A percentile compares a stretch with the other conserved stretches of the same genome.
These are phyloP conservation scores for Hippocampus guttulatus DNA, from an alignment of 2,113 vertebrate genomes.

Conservation along the genomic window DNA sequence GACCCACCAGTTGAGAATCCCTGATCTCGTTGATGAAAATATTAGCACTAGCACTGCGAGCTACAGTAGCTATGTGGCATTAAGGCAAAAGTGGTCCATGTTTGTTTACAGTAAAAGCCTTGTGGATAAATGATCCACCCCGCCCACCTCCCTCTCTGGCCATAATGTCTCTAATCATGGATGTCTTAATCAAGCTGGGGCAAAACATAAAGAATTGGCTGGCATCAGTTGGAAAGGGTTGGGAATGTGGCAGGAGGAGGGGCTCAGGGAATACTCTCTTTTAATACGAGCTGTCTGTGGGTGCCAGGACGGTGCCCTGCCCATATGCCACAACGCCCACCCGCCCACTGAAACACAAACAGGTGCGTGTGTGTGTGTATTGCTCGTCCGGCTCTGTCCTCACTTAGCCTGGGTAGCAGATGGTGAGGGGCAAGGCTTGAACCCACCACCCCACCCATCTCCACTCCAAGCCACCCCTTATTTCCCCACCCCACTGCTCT, in stretches of 20 bases:
- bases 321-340: conserved; percentile 61
- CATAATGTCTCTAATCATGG: conserved; percentile 77
- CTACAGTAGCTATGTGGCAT: conserved; percentile 1
- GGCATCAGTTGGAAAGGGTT: conserved; percentile 72
- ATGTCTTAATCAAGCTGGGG: conserved; percentile 76
- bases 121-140: conserved; percentile 32
- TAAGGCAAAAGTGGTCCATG: conserved; percentile 17
- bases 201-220: conserved; percentile 69
- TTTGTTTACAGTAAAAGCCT: conserved; percentile 48
- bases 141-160: conserved; percentile 33
- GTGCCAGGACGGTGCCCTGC: conserved; percentile 62
- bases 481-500: conserved; percentile 59
- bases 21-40: neutral
- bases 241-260: conserved; percentile 39
- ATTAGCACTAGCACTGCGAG: neutral
- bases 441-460: conserved; percentile 30
- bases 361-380: conserved; percentile 42
- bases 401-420: conserved; percentile 77
- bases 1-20: too few species aligned
- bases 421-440: conserved; percentile 78
- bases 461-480: conserved; percentile 54
- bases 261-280: conserved; percentile 18
- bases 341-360: conserved; percentile 61
- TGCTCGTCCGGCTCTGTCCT: conserved; percentile 53
- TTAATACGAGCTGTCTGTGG: conserved; percentile 42